phyloP scores from a whole-genome alignment of 2,113 vertebrate species.

The Pelobates fuscus region DNA sequence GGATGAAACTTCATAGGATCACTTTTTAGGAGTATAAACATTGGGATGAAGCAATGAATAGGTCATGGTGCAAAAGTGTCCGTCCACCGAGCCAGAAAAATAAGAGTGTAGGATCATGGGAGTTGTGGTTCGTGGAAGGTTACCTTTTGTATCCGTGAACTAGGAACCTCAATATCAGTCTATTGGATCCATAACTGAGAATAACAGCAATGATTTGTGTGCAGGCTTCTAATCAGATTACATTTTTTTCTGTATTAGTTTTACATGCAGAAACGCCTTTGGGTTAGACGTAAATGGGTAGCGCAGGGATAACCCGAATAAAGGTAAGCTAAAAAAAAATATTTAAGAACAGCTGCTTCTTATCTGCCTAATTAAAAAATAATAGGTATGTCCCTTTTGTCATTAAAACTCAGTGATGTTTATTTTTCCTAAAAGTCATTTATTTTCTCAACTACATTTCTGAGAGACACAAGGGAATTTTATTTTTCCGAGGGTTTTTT shows the following conservation, averaged over 20 bases:
- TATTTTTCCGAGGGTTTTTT: conserved; percentile 6
- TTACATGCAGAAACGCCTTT: conserved; percentile 8
- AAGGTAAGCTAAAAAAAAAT: background rate
- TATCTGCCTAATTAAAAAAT: conserved; percentile 43
- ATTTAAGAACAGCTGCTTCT: conserved; percentile 31
- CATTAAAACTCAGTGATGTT: conserved; percentile 23
- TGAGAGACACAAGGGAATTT: conserved; percentile 14
- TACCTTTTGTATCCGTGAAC: too few species aligned
- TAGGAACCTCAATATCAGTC: too few species aligned
- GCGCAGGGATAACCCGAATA: background rate
- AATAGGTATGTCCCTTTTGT: conserved; percentile 29
- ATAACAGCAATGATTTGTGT: too few species aligned
- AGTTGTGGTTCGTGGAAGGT: too few species aligned
- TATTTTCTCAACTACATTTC: conserved; percentile 44
- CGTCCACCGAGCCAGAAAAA: too few species aligned
- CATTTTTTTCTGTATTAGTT: background rate
- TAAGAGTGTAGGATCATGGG: too few species aligned
- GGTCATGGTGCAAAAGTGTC: too few species aligned
- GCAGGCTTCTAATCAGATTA: too few species aligned
- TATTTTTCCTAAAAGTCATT: conserved; percentile 41
- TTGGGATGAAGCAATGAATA: too few species aligned
- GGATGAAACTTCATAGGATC: too few species aligned
- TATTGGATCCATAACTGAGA: too few species aligned
- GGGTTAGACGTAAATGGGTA: background rate
- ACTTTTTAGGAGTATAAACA: too few species aligned